Evolutionary conservation across 1,140 invertebrate genomes (phyloP), one percentile per base, ranked within the genome.

Genomic region (Mesaphorura yosii): DNA sequence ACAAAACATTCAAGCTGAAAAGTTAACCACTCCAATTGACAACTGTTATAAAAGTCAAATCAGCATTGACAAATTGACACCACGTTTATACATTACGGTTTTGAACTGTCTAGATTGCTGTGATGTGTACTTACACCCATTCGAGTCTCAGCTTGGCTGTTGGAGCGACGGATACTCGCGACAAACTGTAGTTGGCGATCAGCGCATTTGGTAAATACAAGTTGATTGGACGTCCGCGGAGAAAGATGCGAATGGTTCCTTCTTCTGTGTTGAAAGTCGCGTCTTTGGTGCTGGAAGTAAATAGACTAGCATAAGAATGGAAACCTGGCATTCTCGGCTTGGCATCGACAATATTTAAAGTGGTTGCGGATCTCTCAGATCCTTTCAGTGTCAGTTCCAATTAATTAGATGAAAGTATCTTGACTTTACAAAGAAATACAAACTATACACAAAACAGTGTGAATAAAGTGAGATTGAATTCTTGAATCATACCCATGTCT

Each of bases 131-230:
- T 70, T 80, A 87, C 66, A 89, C 88, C 89, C 89, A 93, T 69
- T 93, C 88, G 15, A 94, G 70, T 68, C 88, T 86, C 12, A 93
- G 76, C 69, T 83, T 85, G 63, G 78, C 80, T 17, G 78, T 74
- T 6, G 89, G 88, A 10, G 84, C 78, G 4, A 81, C 81, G 27
- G 78, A 79, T 23, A 88, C 84, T 73, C 86, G 86, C 59, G 78
- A 80, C 15, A 83, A 77, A 65, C 84, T 81, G 67, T 85, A 84
- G 47, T 69, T 73, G 29, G 86, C 82, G 15, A 66, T 64, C 12
- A 79, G 66, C 34, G 72, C 47, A 27, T 77, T 73, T 17, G 88
- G 87, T 6, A 83, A 80, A 66, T 86, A 80, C 47, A 93, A 70
- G 28, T 82, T 76, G 26, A 92, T 74, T 0, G 84, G 85, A 48